Base-by-base conservation (phyloP, 1,140 invertebrate species). In the Bombus ignitus region DNA sequence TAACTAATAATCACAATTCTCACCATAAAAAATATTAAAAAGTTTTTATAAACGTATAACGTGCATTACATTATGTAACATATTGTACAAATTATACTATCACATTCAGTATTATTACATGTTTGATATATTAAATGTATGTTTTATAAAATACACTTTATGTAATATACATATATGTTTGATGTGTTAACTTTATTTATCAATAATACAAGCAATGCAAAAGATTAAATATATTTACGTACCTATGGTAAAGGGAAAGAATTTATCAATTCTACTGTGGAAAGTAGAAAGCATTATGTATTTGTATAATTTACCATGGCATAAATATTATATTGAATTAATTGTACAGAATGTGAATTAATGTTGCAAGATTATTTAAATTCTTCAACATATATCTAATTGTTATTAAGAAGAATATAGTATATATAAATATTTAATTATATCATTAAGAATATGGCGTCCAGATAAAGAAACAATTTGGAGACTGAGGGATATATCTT, bases 401-500 rank as follows among this genome's bases (percentile, higher is more conserved):
- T 88, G 47, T 76, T 83, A 81, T 72, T 79, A 83, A 87, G 37
- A 13, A 87, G 15, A 83, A 76, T 68, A 87, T 66, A 87, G 66
- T 75, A 83, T 85, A 87, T 81, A 90, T 70, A 74, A 75, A 84
- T 86, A 80, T 82, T 78, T 65, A 47, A 87, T 74, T 89, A 91
- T 88, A 92, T 90, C 84, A 90, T 86, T 89, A 86, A 90, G 77
- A 83, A 83, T 70, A 87, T 86, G 87, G 68, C 83, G 81, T 92
- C 90, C 90, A 89, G 86, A 89, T 92, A 87, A 88, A 81, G 83
- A 88, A 92, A 89, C 42, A 91, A 71, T 88, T 88, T 90, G 87
- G 92, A 93, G 92, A 94, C 93, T 93, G 92, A 94, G 75, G 89
- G 87, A 91, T 92, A 92, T 92, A 92, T 93, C 88, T 93, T 93